phyloP scores from a whole-genome alignment of 2,113 vertebrate genomes.

The Nycticryphes semicollaris region DNA sequence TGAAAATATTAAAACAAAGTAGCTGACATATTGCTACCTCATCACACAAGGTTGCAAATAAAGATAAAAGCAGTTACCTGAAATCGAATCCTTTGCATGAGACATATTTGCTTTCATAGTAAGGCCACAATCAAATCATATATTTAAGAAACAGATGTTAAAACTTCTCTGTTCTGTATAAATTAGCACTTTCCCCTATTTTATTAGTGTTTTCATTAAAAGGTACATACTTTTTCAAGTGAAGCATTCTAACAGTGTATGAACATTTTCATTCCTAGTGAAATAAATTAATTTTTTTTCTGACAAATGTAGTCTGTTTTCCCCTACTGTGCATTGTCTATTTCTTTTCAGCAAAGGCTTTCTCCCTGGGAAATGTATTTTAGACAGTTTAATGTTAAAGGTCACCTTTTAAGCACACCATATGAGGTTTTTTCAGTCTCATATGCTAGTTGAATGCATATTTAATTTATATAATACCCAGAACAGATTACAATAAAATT shows the following conservation, averaged over 20 bases:
- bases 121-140: neutral
- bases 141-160: neutral
- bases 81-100: neutral
- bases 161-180: neutral
- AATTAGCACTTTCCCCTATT: neutral
- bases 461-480: conserved; percentile 2
- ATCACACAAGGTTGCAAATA: neutral
- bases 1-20: neutral
- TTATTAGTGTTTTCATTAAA: neutral
- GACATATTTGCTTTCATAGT: neutral
- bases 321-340: neutral
- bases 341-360: neutral
- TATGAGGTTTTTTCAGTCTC: neutral
- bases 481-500: conserved; percentile 11
- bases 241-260: neutral
- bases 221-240: neutral
- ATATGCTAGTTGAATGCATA: neutral
- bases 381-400: neutral
- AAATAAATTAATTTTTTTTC: neutral
- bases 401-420: conserved; percentile 12
- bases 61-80: neutral
- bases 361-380: neutral
- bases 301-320: neutral
- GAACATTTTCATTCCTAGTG: neutral
- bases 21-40: neutral